These are phyloP conservation scores for Enteromius treurensis DNA, from an alignment of 2,797 vertebrate species.

Conservation along the genomic window DNA sequence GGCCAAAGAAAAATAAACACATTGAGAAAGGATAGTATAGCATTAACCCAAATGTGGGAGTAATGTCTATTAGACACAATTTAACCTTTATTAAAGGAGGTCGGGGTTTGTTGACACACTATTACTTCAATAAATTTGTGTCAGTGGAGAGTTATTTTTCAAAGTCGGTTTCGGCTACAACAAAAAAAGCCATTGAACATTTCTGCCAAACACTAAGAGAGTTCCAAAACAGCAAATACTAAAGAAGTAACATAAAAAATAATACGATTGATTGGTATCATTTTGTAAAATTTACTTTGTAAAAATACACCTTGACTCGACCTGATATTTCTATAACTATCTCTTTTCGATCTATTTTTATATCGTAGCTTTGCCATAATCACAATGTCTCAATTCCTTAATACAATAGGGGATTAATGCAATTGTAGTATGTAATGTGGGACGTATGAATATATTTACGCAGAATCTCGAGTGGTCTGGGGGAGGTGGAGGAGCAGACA, in stretches of 20 bases:
- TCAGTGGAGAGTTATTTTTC: neutral
- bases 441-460: constrained; percentile 21
- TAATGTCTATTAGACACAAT: neutral
- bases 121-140: neutral
- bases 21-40: neutral
- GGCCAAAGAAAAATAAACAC: constrained; percentile 21
- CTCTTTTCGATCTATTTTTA: neutral
- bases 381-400: neutral
- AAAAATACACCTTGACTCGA: neutral
- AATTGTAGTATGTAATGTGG: neutral
- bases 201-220: neutral
- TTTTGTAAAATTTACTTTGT: neutral
- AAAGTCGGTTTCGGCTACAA: neutral
- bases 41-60: neutral
- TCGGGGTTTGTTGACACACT: neutral
- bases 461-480: constrained; percentile 75
- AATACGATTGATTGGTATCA: neutral
- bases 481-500: constrained; percentile 71
- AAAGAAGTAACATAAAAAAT: neutral
- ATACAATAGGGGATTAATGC: neutral
- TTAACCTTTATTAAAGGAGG: neutral
- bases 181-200: neutral
- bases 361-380: neutral
- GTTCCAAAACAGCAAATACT: neutral
- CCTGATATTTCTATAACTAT: neutral